Evolutionary conservation across 2,113 vertebrate genomes (phyloP), one percentile per base, ranked within the genome.

Genomic region (Hypocryptadius cinnamomeus): DNA sequence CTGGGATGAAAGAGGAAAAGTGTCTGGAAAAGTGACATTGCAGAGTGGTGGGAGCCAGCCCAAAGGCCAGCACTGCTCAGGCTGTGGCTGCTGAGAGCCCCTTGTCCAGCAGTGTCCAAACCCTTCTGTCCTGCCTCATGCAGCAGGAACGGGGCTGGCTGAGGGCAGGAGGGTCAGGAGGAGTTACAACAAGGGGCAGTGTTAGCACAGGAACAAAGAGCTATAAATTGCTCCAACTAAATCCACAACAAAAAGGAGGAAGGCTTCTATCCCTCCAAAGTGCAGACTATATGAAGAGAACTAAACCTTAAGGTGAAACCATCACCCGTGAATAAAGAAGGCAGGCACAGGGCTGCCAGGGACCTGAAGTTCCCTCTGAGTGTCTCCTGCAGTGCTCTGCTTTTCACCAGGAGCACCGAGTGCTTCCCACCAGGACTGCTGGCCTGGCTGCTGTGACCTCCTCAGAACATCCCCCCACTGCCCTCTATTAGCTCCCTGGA

Each of bases 301-400:
- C 15, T 23, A 59, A 74, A 50, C 18, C 21, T 45, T 0, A 50
- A 37, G 51, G 33, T 39, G 33, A 68, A 59, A 51, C 45, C 13
- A n/a, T 12, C 33, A 45, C 4, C 60, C 28, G 4, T 1, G 6
- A 22, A 14, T 37, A 47, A 57, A 56, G 10, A 3, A 0, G 2
- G 30, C 37, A 40, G 31, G 44, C 21, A 10, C 8, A 31, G 66
- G 28, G 31, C 51, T 87, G 51, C 23, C 47, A 27, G 89, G n/a
- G 57, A 79, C 11, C 23, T 0, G 0, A 42, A 35, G 51, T 1
- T 50, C 61, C 35, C 31, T 42, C 44, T 42, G 35, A 74, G 60
- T 40, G 51, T 48, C 24, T 77, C 53, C 84, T 61, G 59, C 45
- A 77, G 54, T 4, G 50, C 54, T 47, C 68, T 56, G 45, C 33